Conservation (phyloP, 2,797 vertebrate species). For the Morus bassanus region DNA sequence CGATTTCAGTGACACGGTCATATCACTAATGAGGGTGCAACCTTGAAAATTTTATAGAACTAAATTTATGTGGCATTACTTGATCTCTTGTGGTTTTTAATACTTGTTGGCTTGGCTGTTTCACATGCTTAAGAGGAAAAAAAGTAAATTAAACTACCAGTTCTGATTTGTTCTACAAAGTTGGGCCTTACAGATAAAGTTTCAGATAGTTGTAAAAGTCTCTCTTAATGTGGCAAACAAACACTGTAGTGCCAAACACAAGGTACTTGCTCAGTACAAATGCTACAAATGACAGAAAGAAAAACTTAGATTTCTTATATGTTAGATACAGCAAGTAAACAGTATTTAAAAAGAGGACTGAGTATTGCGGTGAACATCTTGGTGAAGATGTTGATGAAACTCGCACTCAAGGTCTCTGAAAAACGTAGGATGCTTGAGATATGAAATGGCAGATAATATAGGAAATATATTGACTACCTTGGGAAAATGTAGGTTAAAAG, state of each 20-base stretch:
- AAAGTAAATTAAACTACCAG: background rate
- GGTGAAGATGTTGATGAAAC: background rate
- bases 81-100: background rate
- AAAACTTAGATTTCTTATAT: background rate
- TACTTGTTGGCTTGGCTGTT: background rate
- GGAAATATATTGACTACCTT: background rate
- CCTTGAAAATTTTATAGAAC: background rate
- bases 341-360: background rate
- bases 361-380: background rate
- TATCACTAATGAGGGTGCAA: background rate
- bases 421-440: background rate
- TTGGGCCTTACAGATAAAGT: background rate
- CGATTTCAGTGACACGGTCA: background rate
- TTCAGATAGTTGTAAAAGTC: background rate
- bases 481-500: background rate
- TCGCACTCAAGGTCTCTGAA: background rate
- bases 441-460: background rate
- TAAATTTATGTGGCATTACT: background rate
- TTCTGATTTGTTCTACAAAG: background rate
- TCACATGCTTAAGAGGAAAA: background rate
- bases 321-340: background rate
- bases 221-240: background rate
- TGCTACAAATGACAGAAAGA: background rate
- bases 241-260: background rate
- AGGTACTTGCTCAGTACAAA: background rate